Percentiles rank a stretch among this genome's conserved stretches.
These are phyloP conservation scores for Platynereis dumerilii DNA, from an alignment of 2,888 invertebrate species.

Conservation along the genomic window DNA sequence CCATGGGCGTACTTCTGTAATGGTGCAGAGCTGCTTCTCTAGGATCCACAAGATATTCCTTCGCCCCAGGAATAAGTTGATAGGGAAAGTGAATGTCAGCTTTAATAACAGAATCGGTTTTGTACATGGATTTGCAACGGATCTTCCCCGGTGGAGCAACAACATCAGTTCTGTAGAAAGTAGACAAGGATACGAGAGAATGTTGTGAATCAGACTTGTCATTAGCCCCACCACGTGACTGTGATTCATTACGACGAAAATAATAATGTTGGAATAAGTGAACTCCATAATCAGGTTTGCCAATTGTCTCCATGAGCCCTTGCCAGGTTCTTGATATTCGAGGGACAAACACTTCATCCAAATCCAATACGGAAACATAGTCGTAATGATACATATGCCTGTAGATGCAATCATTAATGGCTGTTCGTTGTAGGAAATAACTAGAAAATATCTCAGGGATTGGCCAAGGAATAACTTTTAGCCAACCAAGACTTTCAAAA, in stretches of 20 bases:
- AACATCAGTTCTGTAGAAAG: constrained; percentile 29
- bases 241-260: constrained; percentile 25
- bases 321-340: constrained; percentile 23
- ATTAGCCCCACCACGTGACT: too few relatives aligned
- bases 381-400: constrained; percentile 23
- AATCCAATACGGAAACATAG: constrained; percentile 29
- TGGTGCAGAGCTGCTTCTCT: constrained; percentile 32
- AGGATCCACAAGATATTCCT: constrained; percentile 30
- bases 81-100: constrained; percentile 34
- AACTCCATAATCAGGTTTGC: constrained; percentile 22
- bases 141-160: constrained; percentile 34
- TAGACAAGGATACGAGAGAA: constrained; percentile 27
- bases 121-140: constrained; percentile 37
- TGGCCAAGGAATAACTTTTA: constrained; percentile 26
- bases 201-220: constrained; percentile 10
- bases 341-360: constrained; percentile 34
- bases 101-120: constrained; percentile 19
- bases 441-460: constrained; percentile 20
- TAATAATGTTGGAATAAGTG: constrained; percentile 36
- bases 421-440: constrained; percentile 27
- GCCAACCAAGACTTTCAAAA: constrained; percentile 11
- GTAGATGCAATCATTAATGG: constrained; percentile 37
- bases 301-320: constrained; percentile 22
- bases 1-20: constrained; percentile 32
- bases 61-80: constrained; percentile 16